These are phyloP conservation scores for Microcebus lehilahytsara DNA, from an alignment of 2,113 vertebrate species.

Conservation along the genomic window DNA sequence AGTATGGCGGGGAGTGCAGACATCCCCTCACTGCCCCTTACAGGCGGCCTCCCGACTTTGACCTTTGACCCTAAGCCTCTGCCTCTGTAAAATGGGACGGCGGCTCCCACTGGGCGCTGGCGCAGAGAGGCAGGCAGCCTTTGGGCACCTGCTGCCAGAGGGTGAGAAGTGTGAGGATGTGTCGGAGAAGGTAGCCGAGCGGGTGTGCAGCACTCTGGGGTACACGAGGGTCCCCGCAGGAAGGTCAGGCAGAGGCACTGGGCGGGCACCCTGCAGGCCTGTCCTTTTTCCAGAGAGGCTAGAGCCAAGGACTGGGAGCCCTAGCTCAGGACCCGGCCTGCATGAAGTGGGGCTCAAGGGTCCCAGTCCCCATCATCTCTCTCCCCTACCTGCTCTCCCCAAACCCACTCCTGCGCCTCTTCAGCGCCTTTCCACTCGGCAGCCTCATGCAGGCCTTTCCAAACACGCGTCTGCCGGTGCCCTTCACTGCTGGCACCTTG, in stretches of 20 bases:
- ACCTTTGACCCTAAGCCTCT: not conserved
- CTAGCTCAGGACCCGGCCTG: not conserved
- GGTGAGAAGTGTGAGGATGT: not conserved
- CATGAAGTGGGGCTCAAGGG: not conserved
- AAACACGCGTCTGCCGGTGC: not conserved
- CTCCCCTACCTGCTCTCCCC: not conserved
- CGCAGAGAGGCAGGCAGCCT: not conserved
- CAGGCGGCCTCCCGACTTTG: not conserved
- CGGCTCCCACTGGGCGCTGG: not conserved
- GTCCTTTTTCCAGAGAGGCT: not conserved
- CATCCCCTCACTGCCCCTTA: not conserved
- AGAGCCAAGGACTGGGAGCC: not conserved
- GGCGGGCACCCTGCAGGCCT: not conserved
- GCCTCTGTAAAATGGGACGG: not conserved
- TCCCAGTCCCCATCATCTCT: not conserved
- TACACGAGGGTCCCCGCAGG: not conserved
- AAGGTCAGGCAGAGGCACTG: not conserved
- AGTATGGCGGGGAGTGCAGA: not conserved
- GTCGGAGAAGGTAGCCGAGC: not conserved
- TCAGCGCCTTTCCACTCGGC: not conserved
- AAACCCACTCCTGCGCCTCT: not conserved
- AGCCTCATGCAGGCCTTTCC: not conserved
- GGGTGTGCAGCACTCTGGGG: too few relatives aligned
- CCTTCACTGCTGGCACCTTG: not conserved
- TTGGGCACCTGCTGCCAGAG: not conserved